phyloP scores from a whole-genome alignment of 2,888 invertebrate species.

The Trachelus iudaicus region DNA sequence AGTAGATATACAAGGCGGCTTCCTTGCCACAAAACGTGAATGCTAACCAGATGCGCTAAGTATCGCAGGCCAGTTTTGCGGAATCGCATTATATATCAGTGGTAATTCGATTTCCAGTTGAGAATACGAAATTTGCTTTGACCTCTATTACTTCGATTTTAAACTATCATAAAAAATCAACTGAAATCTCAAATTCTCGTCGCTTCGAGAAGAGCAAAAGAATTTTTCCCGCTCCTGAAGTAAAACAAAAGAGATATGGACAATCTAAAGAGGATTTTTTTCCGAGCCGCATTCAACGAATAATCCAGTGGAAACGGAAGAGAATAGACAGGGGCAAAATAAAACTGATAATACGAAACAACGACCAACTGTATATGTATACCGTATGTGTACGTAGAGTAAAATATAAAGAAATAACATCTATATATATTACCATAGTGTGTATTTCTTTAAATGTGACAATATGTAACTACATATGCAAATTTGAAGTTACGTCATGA shows the following conservation, averaged over 20 bases:
- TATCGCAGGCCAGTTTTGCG: constrained; percentile 22
- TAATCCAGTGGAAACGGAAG: not conserved
- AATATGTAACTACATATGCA: not conserved
- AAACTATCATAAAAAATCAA: not conserved
- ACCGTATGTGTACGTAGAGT: too few relatives aligned
- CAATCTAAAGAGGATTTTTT: not conserved
- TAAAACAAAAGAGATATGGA: not conserved
- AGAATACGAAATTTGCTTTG: not conserved
- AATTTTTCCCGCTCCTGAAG: not conserved
- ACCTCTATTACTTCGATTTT: not conserved
- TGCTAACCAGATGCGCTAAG: constrained; percentile 35
- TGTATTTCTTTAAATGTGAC: too few relatives aligned
- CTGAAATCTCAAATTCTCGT: not conserved
- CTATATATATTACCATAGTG: too few relatives aligned
- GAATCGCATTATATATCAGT: not conserved
- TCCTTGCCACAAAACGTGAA: constrained; percentile 25
- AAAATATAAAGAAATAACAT: too few relatives aligned
- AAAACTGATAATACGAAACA: not conserved
- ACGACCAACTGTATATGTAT: too few relatives aligned
- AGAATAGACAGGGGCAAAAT: not conserved
- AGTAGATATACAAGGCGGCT: constrained; percentile 15
- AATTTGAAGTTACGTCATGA: not conserved
- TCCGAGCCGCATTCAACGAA: not conserved
- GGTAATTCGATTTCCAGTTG: not conserved
- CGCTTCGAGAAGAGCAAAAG: not conserved